phyloP scores from a whole-genome alignment of 2,888 invertebrate genomes.

The Lamproptera curius region DNA sequence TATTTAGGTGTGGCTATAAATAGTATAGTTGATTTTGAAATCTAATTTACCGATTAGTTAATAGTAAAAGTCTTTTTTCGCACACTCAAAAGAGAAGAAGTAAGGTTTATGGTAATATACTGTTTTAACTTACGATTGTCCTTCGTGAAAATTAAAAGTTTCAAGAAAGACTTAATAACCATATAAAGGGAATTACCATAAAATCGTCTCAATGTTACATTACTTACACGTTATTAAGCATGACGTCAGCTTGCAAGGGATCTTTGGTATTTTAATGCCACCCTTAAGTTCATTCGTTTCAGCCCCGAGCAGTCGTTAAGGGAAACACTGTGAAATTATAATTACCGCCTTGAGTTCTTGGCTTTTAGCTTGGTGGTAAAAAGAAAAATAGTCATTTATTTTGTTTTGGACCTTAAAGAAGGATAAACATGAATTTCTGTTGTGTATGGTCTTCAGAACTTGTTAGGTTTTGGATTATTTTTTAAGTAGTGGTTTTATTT shows the following conservation, averaged over 20 bases:
- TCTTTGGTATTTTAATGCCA: conserved; percentile 16
- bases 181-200: conserved; percentile 3
- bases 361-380: conserved; percentile 1
- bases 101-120: neutral
- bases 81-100: too few relatives aligned
- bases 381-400: too few relatives aligned
- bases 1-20: too few relatives aligned
- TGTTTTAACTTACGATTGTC: neutral
- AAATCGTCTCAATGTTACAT: conserved; percentile 1
- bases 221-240: conserved; percentile 3
- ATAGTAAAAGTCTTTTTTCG: too few relatives aligned
- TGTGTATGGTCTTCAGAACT: too few relatives aligned
- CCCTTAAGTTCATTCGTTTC: conserved; percentile 24
- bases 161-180: neutral
- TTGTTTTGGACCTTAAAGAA: too few relatives aligned
- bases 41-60: too few relatives aligned
- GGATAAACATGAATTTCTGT: too few relatives aligned
- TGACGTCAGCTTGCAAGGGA: conserved; percentile 7
- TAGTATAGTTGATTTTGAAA: neutral
- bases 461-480: too few relatives aligned
- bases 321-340: conserved; percentile 46
- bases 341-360: conserved; percentile 29
- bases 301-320: conserved; percentile 28
- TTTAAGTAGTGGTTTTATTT: too few relatives aligned
- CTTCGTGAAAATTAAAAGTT: neutral